Evolutionary conservation across 2,888 invertebrate genomes (phyloP).

Genomic region (Cyrtodaria siliqua): DNA sequence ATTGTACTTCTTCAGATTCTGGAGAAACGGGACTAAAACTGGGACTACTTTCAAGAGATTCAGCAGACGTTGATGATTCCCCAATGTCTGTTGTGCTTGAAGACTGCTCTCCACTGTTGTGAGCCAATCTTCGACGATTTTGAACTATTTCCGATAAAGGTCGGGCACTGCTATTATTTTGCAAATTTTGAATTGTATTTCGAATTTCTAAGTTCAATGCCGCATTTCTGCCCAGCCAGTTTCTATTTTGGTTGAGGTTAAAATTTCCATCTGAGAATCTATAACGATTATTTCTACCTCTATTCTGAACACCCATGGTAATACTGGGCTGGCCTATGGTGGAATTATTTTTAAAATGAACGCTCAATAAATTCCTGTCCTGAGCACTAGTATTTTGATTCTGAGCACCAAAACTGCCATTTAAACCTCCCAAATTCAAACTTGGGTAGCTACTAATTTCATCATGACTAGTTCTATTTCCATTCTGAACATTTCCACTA

Average conservation of each 20-base stretch:
- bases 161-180: slow-evolving; percentile 23
- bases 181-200: slow-evolving; percentile 40
- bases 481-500: slow-evolving; percentile 1
- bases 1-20: slow-evolving; percentile 12
- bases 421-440: not conserved
- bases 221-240: slow-evolving; percentile 12
- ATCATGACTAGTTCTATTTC: not conserved
- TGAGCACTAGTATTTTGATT: not conserved
- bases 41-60: slow-evolving; percentile 52
- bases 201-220: slow-evolving; percentile 54
- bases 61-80: slow-evolving; percentile 58
- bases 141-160: slow-evolving; percentile 6
- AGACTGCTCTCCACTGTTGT: slow-evolving; percentile 21
- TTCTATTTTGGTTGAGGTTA: slow-evolving; percentile 25
- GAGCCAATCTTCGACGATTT: slow-evolving; percentile 10
- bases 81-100: slow-evolving; percentile 61
- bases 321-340: slow-evolving; percentile 37
- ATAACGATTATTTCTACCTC: slow-evolving; percentile 38
- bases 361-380: slow-evolving; percentile 29
- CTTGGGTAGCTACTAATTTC: slow-evolving; percentile 5
- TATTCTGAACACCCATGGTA: slow-evolving; percentile 52
- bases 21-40: slow-evolving; percentile 50
- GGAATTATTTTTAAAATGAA: slow-evolving; percentile 50
- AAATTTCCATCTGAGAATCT: slow-evolving; percentile 50
- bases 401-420: not conserved